phyloP scores from a whole-genome alignment of 2,888 invertebrate genomes.

The Spialia ferax region DNA sequence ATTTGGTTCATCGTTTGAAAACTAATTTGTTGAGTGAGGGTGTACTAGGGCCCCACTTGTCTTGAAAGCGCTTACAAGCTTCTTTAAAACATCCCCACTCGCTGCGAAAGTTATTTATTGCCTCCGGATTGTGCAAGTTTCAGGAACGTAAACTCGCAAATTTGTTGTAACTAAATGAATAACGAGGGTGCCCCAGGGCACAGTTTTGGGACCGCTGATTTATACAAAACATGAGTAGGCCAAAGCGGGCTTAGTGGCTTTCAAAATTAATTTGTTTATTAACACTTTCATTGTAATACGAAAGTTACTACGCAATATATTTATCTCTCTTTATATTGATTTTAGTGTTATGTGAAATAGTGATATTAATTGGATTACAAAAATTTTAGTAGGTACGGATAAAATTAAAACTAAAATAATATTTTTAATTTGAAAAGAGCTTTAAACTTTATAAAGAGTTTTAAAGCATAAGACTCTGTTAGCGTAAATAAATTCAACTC shows the following conservation, averaged over 20 bases:
- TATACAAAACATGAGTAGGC: constrained; percentile 14
- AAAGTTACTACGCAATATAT: too few species aligned
- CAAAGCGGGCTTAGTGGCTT: background rate
- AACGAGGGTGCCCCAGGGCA: constrained; percentile 40
- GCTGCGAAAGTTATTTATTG: constrained; percentile 61
- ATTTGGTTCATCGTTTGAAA: constrained; percentile 41
- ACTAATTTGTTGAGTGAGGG: constrained; percentile 46
- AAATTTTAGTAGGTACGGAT: too few species aligned
- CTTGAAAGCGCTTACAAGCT: constrained; percentile 41
- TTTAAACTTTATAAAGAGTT: too few species aligned
- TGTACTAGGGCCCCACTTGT: constrained; percentile 45
- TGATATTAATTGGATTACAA: too few species aligned
- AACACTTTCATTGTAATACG: background rate
- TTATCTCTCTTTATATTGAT: too few species aligned
- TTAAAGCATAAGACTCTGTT: background rate
- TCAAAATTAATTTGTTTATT: background rate
- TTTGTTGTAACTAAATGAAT: constrained; percentile 44
- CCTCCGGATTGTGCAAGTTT: constrained; percentile 56
- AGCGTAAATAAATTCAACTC: background rate
- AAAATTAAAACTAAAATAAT: too few species aligned
- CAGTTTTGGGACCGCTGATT: constrained; percentile 18
- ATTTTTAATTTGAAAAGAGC: too few species aligned
- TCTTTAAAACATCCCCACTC: constrained; percentile 45
- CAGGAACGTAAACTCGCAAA: constrained; percentile 47
- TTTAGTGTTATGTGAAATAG: too few species aligned